Evolutionary conservation across 2,888 invertebrate genomes (phyloP).

Genomic region (Esperia sulphurella): DNA sequence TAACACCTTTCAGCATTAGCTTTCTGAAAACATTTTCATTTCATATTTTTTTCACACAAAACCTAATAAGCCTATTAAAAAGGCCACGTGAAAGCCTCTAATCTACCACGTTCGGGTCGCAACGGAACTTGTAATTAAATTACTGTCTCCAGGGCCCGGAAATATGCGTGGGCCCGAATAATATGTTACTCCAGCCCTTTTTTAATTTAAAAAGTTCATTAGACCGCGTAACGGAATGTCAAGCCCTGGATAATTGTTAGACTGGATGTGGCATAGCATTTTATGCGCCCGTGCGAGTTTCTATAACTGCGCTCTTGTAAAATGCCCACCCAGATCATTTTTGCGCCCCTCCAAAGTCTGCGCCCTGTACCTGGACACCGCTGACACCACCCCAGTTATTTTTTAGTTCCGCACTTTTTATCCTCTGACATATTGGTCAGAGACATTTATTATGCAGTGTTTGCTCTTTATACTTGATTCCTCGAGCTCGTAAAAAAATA

Average conservation of each 20-base stretch:
- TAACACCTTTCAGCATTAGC: background rate
- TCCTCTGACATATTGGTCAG: too few relatives aligned
- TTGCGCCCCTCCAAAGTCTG: too few relatives aligned
- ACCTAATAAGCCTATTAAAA: constrained; percentile 1
- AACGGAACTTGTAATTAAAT: constrained; percentile 27
- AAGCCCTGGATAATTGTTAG: background rate
- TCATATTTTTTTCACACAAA: background rate
- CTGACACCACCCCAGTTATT: too few relatives aligned
- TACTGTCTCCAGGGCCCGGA: constrained; percentile 18
- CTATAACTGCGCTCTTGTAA: too few relatives aligned
- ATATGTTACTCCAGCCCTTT: constrained; percentile 27
- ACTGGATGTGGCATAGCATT: background rate
- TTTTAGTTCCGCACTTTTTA: too few relatives aligned
- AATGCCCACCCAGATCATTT: too few relatives aligned
- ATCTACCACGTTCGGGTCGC: background rate
- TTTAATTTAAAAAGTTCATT: constrained; percentile 32
- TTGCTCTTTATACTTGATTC: too few relatives aligned
- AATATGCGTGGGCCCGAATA: constrained; percentile 22
- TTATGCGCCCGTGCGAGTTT: too few relatives aligned
- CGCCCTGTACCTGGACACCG: too few relatives aligned
- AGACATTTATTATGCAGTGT: too few relatives aligned
- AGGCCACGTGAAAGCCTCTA: background rate
- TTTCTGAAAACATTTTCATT: background rate
- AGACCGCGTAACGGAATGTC: constrained; percentile 14
- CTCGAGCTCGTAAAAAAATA: too few relatives aligned